Evolutionary conservation across 64 coral and sea anemone genomes (phyloP).

Genomic region (Astreopora myriophthalma): DNA sequence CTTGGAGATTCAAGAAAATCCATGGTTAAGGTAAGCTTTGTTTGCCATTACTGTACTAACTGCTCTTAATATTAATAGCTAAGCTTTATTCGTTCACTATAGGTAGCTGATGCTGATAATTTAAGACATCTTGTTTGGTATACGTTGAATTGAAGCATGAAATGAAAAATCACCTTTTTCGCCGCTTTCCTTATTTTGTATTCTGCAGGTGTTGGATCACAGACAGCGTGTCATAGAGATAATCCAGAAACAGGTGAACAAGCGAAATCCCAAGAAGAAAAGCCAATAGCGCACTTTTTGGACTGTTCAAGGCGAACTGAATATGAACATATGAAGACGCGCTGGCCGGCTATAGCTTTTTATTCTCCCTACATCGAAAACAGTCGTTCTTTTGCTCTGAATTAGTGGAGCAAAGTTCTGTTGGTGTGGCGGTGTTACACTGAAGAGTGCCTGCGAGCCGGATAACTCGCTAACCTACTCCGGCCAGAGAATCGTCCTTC

Average conservation of each 20-base stretch:
- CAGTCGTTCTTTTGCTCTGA: not conserved
- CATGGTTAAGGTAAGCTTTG: conserved; percentile 84
- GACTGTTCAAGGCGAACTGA: not conserved
- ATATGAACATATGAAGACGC: not conserved
- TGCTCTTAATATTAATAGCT: not conserved
- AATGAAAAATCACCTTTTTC: not conserved
- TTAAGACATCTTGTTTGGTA: too few species aligned
- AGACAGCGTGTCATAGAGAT: conserved; percentile 72
- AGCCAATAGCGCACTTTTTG: not conserved
- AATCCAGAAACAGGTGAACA: conserved; percentile 92
- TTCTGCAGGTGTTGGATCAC: conserved; percentile 85
- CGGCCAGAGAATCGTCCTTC: too few species aligned
- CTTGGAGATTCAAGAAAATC: conserved; percentile 93
- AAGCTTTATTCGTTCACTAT: not conserved
- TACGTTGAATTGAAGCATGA: not conserved
- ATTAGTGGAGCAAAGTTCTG: not conserved
- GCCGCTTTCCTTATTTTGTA: not conserved
- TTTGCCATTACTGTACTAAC: not conserved
- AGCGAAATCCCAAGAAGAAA: conserved; percentile 94
- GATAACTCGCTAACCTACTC: not conserved
- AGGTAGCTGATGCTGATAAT: too few species aligned
- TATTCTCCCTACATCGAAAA: not conserved
- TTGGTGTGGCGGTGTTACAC: not conserved
- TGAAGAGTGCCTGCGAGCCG: not conserved
- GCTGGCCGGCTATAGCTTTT: not conserved